phyloP scores from a whole-genome alignment of 1,140 invertebrate species.

The Parapsyche elsis region DNA sequence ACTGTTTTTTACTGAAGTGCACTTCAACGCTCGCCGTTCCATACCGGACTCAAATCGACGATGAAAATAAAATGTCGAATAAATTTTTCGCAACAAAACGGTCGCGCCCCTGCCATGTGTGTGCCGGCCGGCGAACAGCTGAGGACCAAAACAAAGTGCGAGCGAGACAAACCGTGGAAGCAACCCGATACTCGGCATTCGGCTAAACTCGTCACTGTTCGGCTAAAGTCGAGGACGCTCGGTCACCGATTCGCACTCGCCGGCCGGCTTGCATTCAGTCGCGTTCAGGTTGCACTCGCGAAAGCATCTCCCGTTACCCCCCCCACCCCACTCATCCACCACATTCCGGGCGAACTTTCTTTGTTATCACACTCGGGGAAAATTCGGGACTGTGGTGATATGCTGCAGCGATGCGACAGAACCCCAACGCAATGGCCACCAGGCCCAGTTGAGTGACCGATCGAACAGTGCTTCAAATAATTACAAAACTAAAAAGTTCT shows the following conservation, averaged over 20 bases:
- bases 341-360: conserved; percentile 27
- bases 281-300: neutral
- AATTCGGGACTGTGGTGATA: neutral
- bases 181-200: neutral
- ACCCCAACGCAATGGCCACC: too few relatives aligned
- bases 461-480: conserved; percentile 63
- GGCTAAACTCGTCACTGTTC: neutral
- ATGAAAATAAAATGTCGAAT: neutral
- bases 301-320: neutral
- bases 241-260: conserved; percentile 61
- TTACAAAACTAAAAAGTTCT: too few relatives aligned
- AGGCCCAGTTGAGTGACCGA: conserved; percentile 14
- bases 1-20: too few relatives aligned
- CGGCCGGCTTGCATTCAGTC: conserved; percentile 61
- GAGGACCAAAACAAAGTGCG: conserved; percentile 69
- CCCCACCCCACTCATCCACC: neutral
- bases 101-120: neutral
- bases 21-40: too few relatives aligned
- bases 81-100: neutral
- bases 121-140: conserved; percentile 61
- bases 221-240: conserved; percentile 57
- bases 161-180: conserved; percentile 14
- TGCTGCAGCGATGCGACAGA: neutral
- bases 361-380: conserved; percentile 8
- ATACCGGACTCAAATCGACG: too few relatives aligned